Conservation (phyloP, 2,797 vertebrate species). For the Hydrophis major region DNA sequence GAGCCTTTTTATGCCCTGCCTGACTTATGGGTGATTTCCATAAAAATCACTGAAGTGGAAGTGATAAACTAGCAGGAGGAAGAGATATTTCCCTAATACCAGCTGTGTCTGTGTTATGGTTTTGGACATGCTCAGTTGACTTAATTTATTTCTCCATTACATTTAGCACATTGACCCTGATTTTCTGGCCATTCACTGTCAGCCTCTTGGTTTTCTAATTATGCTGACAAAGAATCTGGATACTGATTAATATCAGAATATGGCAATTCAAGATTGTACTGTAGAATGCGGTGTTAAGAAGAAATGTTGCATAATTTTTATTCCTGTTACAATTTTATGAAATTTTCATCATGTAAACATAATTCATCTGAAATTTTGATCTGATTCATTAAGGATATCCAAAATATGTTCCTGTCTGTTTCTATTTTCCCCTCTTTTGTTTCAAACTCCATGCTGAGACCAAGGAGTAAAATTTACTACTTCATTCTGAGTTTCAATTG, state of each 20-base stretch:
- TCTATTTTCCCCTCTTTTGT: not conserved
- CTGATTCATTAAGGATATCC: not conserved
- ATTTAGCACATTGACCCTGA: constrained; percentile 46
- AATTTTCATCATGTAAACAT: not conserved
- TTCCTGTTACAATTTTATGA: not conserved
- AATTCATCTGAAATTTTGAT: not conserved
- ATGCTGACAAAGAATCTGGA: constrained; percentile 52
- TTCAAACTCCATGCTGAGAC: not conserved
- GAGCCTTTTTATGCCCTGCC: constrained; percentile 61
- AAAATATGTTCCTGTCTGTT: not conserved
- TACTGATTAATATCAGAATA: constrained; percentile 57
- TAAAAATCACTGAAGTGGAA: constrained; percentile 64
- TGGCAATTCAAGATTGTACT: constrained; percentile 37
- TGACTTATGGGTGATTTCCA: constrained; percentile 60
- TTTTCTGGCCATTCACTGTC: constrained; percentile 49
- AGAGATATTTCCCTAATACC: constrained; percentile 40
- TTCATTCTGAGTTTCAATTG: not conserved
- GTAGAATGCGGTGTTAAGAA: not conserved
- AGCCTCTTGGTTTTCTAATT: constrained; percentile 60
- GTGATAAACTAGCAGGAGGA: constrained; percentile 63
- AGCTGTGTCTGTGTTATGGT: constrained; percentile 36
- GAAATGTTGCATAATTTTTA: constrained; percentile 4
- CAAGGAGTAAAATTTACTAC: not conserved
- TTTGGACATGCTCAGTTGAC: constrained; percentile 45
- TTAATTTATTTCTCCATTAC: constrained; percentile 68